Percentiles rank a stretch among this genome's conserved stretches.
These are phyloP conservation scores for Platysteira castanea DNA, from an alignment of 2,113 vertebrate genomes.

Conservation along the genomic window DNA sequence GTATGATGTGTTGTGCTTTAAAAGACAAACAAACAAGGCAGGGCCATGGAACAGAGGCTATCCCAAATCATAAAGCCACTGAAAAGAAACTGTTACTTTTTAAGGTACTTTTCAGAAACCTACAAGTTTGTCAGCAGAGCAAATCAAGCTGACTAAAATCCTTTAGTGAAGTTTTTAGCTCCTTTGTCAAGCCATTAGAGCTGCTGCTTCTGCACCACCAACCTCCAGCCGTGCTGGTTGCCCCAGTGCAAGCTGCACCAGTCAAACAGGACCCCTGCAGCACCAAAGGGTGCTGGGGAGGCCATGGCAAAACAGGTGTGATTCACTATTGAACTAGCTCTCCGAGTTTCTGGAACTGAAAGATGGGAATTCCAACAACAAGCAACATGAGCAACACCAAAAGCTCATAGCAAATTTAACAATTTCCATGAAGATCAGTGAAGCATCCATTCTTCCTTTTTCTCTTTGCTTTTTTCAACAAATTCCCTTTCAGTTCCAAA, in stretches of 20 bases:
- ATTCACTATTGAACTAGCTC: not conserved
- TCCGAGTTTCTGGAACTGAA: not conserved
- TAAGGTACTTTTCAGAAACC: not conserved
- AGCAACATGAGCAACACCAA: not conserved
- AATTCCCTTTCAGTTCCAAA: not conserved
- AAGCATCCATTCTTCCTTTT: not conserved
- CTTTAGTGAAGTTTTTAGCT: not conserved
- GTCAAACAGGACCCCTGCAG: accelerated
- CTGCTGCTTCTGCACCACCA: not conserved
- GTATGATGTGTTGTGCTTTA: not conserved
- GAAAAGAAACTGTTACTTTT: not conserved
- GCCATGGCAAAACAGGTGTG: not conserved
- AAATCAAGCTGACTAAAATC: not conserved
- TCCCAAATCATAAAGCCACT: not conserved
- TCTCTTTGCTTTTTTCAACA: not conserved
- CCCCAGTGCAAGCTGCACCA: not conserved
- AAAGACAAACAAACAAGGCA: not conserved
- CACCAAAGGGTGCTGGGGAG: not conserved
- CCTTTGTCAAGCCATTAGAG: not conserved
- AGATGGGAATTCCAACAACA: not conserved
- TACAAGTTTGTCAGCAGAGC: not conserved
- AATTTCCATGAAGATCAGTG: not conserved
- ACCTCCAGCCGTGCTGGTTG: accelerated
- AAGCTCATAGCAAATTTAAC: not conserved
- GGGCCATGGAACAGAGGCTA: not conserved